Evolutionary conservation across 1,140 invertebrate species (phyloP).

Genomic region (Lordiphosa clarofinis): DNA sequence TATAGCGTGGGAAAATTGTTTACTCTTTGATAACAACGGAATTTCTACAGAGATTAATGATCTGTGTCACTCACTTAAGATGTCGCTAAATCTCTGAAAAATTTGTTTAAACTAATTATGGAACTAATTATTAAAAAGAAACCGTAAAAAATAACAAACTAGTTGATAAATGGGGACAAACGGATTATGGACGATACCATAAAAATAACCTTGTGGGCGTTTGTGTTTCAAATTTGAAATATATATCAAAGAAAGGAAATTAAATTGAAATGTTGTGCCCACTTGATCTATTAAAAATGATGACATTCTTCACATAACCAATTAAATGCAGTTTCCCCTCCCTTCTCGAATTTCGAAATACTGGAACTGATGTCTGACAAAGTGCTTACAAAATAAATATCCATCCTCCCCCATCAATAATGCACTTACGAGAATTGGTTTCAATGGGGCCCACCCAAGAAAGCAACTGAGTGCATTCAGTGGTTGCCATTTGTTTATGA

Average conservation of each 20-base stretch:
- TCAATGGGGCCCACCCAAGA: conserved; percentile 38
- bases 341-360: conserved; percentile 53
- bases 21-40: conserved; percentile 17
- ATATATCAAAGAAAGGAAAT: conserved; percentile 20
- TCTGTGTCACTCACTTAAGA: conserved; percentile 40
- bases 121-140: conserved; percentile 41
- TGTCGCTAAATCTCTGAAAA: conserved; percentile 39
- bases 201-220: conserved; percentile 40
- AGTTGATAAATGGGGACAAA: conserved; percentile 25
- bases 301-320: conserved; percentile 50
- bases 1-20: conserved; percentile 69
- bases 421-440: conserved; percentile 51
- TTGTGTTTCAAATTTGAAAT: conserved; percentile 31
- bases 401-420: conserved; percentile 26
- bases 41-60: conserved; percentile 7
- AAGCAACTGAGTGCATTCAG: conserved; percentile 22
- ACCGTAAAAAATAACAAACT: no score
- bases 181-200: conserved; percentile 48
- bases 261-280: conserved; percentile 36
- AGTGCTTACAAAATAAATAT: conserved; percentile 39
- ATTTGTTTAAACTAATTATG: conserved; percentile 65
- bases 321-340: conserved; percentile 18
- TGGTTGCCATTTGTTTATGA: conserved; percentile 36
- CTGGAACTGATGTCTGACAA: conserved; percentile 36
- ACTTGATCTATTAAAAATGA: conserved; percentile 52